Conservation (phyloP, 2,113 vertebrate species). For the Microtus oregoni region DNA sequence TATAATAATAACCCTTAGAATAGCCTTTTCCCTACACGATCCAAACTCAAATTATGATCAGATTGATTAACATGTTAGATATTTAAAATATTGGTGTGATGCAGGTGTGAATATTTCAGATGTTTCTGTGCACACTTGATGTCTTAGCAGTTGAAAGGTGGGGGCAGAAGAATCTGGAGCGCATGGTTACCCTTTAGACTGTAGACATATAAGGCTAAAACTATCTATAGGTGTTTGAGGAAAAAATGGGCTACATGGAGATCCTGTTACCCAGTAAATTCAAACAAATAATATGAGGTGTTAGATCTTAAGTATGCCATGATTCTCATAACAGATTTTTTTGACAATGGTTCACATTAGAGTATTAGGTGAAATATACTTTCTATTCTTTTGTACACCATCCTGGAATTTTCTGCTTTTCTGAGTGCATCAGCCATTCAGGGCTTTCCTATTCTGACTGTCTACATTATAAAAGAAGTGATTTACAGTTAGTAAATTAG, state of each 20-base stretch:
- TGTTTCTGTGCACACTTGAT: neutral
- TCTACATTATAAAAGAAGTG: neutral
- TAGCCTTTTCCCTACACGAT: neutral
- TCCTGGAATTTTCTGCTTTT: neutral
- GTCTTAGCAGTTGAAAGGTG: neutral
- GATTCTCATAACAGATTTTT: neutral
- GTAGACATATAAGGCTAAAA: neutral
- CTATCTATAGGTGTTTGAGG: neutral
- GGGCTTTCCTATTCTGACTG: neutral
- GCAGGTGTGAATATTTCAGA: neutral
- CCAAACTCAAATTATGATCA: neutral
- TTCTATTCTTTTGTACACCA: neutral
- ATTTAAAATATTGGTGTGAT: neutral
- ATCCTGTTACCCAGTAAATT: neutral
- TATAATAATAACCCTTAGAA: neutral
- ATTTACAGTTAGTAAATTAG: neutral
- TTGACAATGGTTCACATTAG: neutral
- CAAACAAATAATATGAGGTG: neutral
- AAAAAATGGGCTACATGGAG: too few species aligned
- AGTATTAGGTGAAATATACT: neutral
- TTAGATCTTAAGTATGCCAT: neutral
- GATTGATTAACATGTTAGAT: neutral
- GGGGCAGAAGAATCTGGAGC: neutral
- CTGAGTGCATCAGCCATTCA: neutral
- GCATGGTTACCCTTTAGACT: fast-evolving